Percentiles rank a stretch among this genome's conserved stretches.
phyloP scores from a whole-genome alignment of 2,113 vertebrate genomes.

The Mandrillus leucophaeus region DNA sequence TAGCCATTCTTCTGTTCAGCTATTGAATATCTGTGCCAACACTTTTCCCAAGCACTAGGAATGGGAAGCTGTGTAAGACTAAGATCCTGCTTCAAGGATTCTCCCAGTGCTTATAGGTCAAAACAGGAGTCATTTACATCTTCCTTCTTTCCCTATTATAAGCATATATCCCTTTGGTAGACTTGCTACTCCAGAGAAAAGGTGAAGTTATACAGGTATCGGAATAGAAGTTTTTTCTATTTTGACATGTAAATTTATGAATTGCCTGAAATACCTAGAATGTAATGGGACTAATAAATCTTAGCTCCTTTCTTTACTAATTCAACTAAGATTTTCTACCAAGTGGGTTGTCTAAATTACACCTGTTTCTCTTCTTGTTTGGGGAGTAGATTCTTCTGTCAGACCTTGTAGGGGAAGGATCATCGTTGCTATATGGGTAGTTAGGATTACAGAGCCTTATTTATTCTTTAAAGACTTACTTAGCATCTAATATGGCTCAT shows the following conservation, averaged over 20 bases:
- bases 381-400: background rate
- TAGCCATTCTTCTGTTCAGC: background rate
- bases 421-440: background rate
- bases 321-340: background rate
- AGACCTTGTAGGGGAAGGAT: background rate
- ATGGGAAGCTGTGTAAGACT: background rate
- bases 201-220: background rate
- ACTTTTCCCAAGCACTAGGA: background rate
- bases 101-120: background rate
- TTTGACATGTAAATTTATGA: background rate
- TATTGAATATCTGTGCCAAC: background rate
- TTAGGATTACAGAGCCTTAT: background rate
- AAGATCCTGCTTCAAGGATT: background rate
- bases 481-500: background rate
- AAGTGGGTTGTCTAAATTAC: too few species aligned
- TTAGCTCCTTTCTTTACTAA: background rate
- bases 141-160: background rate
- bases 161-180: background rate
- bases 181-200: background rate
- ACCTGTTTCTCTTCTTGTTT: background rate
- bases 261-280: background rate
- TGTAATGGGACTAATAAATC: background rate
- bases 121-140: background rate
- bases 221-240: background rate
- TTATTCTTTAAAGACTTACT: background rate